Percentiles rank a stretch among this genome's conserved stretches.
These are phyloP conservation scores for Drosophila equinoxialis DNA, from an alignment of 1,140 invertebrate species.

Conservation along the genomic window DNA sequence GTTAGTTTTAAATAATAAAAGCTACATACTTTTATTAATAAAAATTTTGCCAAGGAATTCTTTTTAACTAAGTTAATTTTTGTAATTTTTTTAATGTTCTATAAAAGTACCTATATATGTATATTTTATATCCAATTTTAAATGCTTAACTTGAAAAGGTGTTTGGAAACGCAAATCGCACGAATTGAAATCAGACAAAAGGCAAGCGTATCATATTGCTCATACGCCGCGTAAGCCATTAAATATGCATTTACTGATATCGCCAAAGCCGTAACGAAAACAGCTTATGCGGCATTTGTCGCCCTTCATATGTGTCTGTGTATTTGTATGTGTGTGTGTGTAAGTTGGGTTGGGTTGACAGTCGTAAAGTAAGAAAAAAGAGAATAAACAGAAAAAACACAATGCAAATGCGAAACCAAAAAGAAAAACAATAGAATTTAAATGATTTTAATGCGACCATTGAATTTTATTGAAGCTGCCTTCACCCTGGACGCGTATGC, in stretches of 20 bases:
- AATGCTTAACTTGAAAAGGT: conserved; percentile 50
- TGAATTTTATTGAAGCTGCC: conserved; percentile 73
- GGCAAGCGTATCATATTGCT: conserved; percentile 57
- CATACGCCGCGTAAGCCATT: conserved; percentile 69
- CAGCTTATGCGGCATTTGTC: conserved; percentile 71
- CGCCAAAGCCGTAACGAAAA: conserved; percentile 75
- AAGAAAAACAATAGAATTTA: conserved; percentile 77
- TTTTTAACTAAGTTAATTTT: no score
- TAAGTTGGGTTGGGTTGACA: conserved; percentile 31
- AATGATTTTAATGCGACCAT: conserved; percentile 80
- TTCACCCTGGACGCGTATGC: conserved; percentile 26
- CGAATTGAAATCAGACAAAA: conserved; percentile 14
- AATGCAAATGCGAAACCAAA: conserved; percentile 57
- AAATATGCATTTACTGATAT: conserved; percentile 80
- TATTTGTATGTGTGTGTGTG: conserved; percentile 17
- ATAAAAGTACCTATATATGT: not conserved
- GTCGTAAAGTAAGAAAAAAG: conserved; percentile 31
- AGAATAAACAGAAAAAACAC: conserved; percentile 28
- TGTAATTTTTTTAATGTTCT: conserved; percentile 2
- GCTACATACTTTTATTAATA: no score
- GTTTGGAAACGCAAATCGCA: conserved; percentile 20
- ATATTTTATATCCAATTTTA: not conserved
- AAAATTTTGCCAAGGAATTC: no score
- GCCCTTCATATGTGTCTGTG: conserved; percentile 18
- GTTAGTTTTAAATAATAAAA: no score